Base-by-base conservation (phyloP, 2,113 vertebrate genomes). In the Xenopus borealis region DNA sequence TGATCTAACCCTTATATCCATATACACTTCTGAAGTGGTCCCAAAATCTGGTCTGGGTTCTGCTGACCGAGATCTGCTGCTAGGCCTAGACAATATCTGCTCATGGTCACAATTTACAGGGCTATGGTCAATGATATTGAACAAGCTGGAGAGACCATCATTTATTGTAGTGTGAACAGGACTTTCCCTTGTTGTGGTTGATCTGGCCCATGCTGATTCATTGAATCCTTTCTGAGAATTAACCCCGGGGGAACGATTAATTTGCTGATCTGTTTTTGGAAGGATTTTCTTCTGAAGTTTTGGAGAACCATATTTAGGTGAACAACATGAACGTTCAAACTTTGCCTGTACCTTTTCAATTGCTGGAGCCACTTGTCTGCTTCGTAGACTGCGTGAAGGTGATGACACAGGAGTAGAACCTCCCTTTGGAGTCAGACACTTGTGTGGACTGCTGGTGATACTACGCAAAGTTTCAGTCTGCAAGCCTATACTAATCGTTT, bases 81-180 rank as follows among this genome's bases (percentile, higher is more conserved):
- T 89, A 3, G 95, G 94, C 78, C 92, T 92, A 59, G 86, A 83
- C 75, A 95, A 94, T 87, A 95, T 98, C 83, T 92, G 94, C 47
- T 90, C 80, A 78, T 88, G 68, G 74, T 98, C 97, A 40, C 90
- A 94, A 68, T 80, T 88, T 47, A 92, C 87, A 0, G 96, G 95
- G 8, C 92, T 96, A 80, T 98, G 97, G 87, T 98, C 97, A 18
- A 99, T 97, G 84, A 99, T 98, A 87, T 94, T 98, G 86, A 99
- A 99, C 81, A 99, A 92, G 86, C 97, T 99, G 86, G 97, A 99
- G 76, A 98, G 95, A 50, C 97, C 97, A 4, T 98, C 96, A 0
- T 95, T 98, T 88, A 98, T 98, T 84, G 95, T 98, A 33, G 96
- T 95, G 83, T 98, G 97, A 78, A 98, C 97, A 0, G 97, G 97